Conservation (phyloP, 2,113 vertebrate genomes). For the Tragelaphus imberbis region DNA sequence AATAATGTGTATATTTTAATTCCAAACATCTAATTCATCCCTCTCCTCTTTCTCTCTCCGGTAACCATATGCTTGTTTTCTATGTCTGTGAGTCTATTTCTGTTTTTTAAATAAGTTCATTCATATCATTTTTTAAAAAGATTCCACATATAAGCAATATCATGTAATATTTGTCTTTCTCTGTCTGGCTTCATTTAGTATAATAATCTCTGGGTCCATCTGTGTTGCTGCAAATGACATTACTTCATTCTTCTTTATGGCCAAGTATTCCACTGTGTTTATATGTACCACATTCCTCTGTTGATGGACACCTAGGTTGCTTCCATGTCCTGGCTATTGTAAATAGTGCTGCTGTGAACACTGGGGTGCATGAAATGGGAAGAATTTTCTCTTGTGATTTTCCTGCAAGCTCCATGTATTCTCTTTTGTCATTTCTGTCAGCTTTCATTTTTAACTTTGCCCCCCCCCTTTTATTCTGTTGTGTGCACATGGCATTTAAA, state of each 20-base stretch:
- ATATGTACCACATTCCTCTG: accelerated
- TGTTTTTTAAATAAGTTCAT: not conserved
- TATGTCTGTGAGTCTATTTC: not conserved
- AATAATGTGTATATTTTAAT: not conserved
- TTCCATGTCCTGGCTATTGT: not conserved
- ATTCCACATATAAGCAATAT: not conserved
- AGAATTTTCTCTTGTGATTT: not conserved
- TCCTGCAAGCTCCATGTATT: not conserved
- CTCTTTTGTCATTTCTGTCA: not conserved
- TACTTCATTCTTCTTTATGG: not conserved
- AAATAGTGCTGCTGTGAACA: not conserved
- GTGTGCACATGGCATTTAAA: conserved; percentile 4
- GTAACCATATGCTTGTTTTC: not conserved
- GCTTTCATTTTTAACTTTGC: not conserved
- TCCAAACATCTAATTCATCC: not conserved
- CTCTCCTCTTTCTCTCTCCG: not conserved
- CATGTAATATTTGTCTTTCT: not conserved
- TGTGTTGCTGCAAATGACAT: not conserved
- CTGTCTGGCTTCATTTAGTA: not conserved
- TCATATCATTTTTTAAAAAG: not conserved
- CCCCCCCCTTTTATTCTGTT: not conserved
- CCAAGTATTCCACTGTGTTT: not conserved
- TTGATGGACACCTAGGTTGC: not conserved
- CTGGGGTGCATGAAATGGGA: not conserved
- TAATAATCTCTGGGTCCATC: not conserved